Conservation (phyloP, 2,888 invertebrate species). For the Thymelicus acteon region DNA sequence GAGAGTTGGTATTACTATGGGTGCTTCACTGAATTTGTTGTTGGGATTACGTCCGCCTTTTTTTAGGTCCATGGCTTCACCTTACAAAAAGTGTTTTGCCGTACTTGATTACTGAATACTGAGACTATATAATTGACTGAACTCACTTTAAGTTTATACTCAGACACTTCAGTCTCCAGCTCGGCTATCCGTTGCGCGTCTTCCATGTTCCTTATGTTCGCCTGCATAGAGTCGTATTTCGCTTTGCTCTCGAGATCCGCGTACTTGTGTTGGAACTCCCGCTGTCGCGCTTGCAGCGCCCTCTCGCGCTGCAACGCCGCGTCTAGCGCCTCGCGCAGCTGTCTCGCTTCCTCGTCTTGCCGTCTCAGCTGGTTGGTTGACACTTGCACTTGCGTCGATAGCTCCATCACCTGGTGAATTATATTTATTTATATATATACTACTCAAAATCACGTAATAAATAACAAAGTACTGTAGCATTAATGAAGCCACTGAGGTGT, state of each 20-base stretch:
- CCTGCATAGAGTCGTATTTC: slow-evolving; percentile 97
- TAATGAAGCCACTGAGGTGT: too few species aligned
- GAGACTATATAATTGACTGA: too few species aligned
- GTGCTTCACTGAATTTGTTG: too few species aligned
- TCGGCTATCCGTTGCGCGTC: slow-evolving; percentile 97
- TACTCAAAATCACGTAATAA: too few species aligned
- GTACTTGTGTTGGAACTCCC: slow-evolving; percentile 91
- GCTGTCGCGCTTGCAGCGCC: slow-evolving; percentile 89
- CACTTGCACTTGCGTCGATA: slow-evolving; percentile 97
- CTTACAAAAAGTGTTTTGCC: too few species aligned
- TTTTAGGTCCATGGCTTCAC: too few species aligned
- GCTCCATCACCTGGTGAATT: slow-evolving; percentile 93
- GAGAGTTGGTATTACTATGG: too few species aligned
- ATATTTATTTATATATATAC: neutral
- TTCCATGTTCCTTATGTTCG: slow-evolving; percentile 96
- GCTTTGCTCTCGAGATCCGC: slow-evolving; percentile 88
- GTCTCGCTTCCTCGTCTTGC: slow-evolving; percentile 97
- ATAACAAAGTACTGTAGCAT: too few species aligned
- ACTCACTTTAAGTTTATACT: slow-evolving; percentile 94
- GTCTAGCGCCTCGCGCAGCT: slow-evolving; percentile 92
- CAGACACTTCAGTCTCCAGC: slow-evolving; percentile 96
- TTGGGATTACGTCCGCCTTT: too few species aligned
- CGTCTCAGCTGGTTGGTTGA: slow-evolving; percentile 94
- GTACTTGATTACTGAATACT: too few species aligned
- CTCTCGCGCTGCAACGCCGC: slow-evolving; percentile 89